Conservation (phyloP, 2,888 invertebrate genomes). For the Pterostichus madidus region DNA sequence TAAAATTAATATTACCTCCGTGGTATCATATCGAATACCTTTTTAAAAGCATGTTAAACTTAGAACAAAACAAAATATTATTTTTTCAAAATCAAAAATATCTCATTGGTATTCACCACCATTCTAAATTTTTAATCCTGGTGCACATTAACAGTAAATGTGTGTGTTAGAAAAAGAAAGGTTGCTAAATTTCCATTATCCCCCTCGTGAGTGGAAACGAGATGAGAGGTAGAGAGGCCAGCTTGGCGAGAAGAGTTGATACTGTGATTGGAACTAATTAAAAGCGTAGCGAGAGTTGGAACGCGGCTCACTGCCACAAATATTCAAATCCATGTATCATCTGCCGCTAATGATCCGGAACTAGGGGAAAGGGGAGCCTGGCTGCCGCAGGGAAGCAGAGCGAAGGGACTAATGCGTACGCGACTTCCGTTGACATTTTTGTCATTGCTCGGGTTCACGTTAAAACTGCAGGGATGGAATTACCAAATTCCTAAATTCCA, state of each 20-base stretch:
- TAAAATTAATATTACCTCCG: no score
- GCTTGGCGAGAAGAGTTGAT: constrained; percentile 24
- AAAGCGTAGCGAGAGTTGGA: constrained; percentile 37
- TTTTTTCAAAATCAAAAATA: no score
- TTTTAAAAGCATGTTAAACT: no score
- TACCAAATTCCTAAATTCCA: not conserved
- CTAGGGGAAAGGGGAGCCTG: not conserved
- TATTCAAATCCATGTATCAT: constrained; percentile 67
- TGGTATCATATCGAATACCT: no score
- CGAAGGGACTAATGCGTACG: constrained; percentile 31
- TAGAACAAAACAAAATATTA: no score
- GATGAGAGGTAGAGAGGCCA: not conserved
- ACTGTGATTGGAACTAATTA: constrained; percentile 65
- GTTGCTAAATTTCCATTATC: not conserved
- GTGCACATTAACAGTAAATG: not conserved
- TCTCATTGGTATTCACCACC: no score
- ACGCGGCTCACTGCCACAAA: constrained; percentile 53
- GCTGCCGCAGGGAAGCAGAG: no score
- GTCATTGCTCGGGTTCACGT: constrained; percentile 28
- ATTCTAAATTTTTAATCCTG: constrained; percentile 4
- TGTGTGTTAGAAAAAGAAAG: constrained; percentile 1
- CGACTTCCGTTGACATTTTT: constrained; percentile 51
- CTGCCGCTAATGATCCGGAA: constrained; percentile 65
- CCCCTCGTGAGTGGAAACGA: not conserved
- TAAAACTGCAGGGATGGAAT: constrained; percentile 7